Conservation (phyloP, 2,888 invertebrate species). For the Eilema caniola region DNA sequence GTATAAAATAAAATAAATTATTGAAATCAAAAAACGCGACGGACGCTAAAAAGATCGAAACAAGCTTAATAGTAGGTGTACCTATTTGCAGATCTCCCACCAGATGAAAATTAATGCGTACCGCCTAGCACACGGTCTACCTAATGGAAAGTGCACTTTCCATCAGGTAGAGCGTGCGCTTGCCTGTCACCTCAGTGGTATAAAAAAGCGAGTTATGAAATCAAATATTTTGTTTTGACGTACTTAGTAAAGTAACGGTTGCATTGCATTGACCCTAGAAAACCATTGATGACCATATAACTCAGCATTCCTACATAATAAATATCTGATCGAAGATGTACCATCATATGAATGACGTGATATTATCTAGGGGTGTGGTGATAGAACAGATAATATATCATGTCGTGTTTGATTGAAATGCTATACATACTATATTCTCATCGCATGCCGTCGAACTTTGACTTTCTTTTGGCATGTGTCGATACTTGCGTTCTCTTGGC, state of each 20-base stretch:
- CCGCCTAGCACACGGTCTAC: no score
- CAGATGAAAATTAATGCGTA: no score
- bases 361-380: constrained; percentile 26
- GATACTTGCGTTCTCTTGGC: constrained; percentile 73
- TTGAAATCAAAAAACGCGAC: no score
- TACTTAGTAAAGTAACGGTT: neutral
- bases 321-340: no score
- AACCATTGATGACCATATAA: neutral
- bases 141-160: no score
- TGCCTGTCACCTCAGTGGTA: no score
- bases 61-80: no score
- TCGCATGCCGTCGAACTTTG: constrained; percentile 79
- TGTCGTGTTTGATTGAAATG: constrained; percentile 41
- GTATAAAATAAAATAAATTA: no score
- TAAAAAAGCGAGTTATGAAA: neutral
- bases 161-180: no score
- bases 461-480: constrained; percentile 80
- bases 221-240: neutral
- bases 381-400: constrained; percentile 31
- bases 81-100: no score
- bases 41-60: no score
- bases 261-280: constrained; percentile 31
- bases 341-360: neutral
- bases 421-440: constrained; percentile 34
- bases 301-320: no score